Conservation (phyloP, 2,113 vertebrate species). For the Apistogramma diplotaenia region DNA sequence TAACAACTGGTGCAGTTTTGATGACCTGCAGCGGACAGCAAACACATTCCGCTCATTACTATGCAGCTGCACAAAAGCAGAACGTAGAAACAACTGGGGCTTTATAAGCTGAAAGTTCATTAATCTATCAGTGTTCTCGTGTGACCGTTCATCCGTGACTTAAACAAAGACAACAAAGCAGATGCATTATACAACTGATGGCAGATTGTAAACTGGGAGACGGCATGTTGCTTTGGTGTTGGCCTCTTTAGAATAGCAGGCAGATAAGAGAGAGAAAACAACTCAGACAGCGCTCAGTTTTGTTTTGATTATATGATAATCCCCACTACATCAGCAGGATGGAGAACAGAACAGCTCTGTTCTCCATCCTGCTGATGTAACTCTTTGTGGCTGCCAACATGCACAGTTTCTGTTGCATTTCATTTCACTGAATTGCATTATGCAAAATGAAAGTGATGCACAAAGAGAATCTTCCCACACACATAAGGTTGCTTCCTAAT, state of each 20-base stretch:
- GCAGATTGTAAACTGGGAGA: slow-evolving; percentile 8
- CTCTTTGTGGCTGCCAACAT: neutral
- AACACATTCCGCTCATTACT: neutral
- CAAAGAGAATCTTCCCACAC: neutral
- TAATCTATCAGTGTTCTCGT: neutral
- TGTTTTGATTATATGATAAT: slow-evolving; percentile 9
- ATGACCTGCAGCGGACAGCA: neutral
- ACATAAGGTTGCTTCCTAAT: neutral
- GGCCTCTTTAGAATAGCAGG: neutral
- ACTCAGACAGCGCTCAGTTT: neutral
- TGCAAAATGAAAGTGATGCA: neutral
- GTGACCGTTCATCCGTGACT: neutral
- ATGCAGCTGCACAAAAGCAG: neutral
- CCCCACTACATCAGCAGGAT: neutral
- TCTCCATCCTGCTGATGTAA: neutral
- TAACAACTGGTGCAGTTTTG: neutral
- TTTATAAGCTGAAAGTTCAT: neutral
- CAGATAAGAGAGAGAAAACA: slow-evolving; percentile 12
- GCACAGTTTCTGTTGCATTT: slow-evolving; percentile 5
- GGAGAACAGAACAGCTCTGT: neutral
- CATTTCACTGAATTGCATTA: neutral
- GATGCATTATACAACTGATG: neutral
- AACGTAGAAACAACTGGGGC: neutral
- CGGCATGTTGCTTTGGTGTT: neutral
- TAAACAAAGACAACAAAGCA: slow-evolving; percentile 16